Conservation (phyloP, 2,797 vertebrate species). For the Xerus rutilus region DNA sequence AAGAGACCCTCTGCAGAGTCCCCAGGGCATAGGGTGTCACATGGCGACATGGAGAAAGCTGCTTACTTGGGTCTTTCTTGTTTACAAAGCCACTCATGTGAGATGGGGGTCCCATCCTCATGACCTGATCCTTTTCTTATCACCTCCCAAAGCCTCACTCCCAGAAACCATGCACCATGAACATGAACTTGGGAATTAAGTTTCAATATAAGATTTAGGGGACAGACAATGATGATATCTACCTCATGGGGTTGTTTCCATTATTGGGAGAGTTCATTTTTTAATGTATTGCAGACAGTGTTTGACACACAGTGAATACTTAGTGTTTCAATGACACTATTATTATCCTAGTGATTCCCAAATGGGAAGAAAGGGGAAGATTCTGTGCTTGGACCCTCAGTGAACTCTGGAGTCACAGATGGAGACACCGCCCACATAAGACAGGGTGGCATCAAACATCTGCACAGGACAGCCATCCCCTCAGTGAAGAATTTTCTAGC, state of each 20-base stretch:
- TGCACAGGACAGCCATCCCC: rapidly evolving
- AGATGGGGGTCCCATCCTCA: not conserved
- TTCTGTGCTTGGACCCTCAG: not conserved
- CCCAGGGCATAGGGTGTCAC: not conserved
- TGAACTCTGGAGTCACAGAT: not conserved
- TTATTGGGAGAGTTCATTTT: not conserved
- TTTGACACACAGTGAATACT: not conserved
- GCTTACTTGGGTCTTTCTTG: not conserved
- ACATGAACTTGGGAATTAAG: not conserved
- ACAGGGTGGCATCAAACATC: rapidly evolving
- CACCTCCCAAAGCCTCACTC: too few species aligned
- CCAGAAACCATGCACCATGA: rapidly evolving
- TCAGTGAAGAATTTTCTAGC: rapidly evolving
- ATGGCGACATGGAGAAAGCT: not conserved
- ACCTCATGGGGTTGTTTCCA: not conserved
- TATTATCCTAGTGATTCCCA: not conserved
- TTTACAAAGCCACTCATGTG: too few species aligned
- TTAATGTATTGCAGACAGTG: not conserved
- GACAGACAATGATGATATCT: too few species aligned
- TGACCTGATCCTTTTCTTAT: too few species aligned
- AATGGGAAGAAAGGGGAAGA: rapidly evolving
- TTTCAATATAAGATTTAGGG: not conserved
- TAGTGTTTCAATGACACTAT: not conserved
- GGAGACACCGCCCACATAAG: rapidly evolving
- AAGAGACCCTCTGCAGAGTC: not conserved